Evolutionary conservation across 2,888 invertebrate genomes (phyloP).

Genomic region (Hypena proboscidalis): DNA sequence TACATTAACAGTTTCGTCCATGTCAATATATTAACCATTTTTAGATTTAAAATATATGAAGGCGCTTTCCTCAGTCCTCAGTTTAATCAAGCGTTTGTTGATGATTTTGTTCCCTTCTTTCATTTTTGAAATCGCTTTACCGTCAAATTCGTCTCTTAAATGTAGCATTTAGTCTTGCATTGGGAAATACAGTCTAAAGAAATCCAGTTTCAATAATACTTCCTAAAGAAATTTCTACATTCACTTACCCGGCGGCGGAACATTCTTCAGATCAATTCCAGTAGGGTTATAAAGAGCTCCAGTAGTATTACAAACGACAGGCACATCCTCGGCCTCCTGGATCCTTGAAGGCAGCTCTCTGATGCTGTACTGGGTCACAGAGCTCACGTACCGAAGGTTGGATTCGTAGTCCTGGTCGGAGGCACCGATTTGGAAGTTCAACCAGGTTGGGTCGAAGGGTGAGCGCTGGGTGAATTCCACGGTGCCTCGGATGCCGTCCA

Average conservation of each 20-base stretch:
- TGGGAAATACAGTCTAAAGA: too few relatives aligned
- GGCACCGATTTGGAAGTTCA: slow-evolving; percentile 89
- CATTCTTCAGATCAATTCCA: slow-evolving; percentile 77
- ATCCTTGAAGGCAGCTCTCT: slow-evolving; percentile 88
- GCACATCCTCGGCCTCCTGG: slow-evolving; percentile 52
- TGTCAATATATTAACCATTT: too few relatives aligned
- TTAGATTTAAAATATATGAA: too few relatives aligned
- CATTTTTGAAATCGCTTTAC: too few relatives aligned
- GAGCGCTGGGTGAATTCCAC: slow-evolving; percentile 92
- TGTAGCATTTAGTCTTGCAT: too few relatives aligned
- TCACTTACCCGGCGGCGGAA: slow-evolving; percentile 88
- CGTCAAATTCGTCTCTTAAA: too few relatives aligned
- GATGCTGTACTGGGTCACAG: slow-evolving; percentile 89
- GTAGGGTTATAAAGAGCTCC: slow-evolving; percentile 92
- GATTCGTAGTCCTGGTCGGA: slow-evolving; percentile 88
- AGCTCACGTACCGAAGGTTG: slow-evolving; percentile 89
- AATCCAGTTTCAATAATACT: too few relatives aligned
- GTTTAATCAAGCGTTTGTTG: too few relatives aligned
- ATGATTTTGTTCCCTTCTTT: too few relatives aligned
- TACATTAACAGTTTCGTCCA: too few relatives aligned
- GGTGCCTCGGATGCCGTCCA: slow-evolving; percentile 92
- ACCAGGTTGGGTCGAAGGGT: slow-evolving; percentile 93
- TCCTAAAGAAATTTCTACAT: too few relatives aligned
- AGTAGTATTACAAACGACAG: slow-evolving; percentile 87
- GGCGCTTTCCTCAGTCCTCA: too few relatives aligned